Conservation (phyloP, 2,888 invertebrate species). For the Escarpia spicata region DNA sequence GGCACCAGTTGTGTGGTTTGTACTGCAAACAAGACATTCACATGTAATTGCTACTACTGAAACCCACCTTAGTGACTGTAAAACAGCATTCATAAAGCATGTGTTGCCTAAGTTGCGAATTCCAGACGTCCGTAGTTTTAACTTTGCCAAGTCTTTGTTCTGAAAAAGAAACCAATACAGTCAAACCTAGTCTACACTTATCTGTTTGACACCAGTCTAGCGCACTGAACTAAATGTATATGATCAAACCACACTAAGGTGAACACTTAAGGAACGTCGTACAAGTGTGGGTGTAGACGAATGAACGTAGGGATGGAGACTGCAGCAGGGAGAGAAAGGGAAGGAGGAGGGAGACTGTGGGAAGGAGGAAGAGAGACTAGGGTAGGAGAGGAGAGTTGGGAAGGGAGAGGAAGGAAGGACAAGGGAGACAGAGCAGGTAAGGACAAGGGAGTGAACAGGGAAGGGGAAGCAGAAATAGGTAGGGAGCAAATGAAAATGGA, state of each 20-base stretch:
- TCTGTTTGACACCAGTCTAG: not conserved
- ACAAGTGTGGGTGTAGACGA: not conserved
- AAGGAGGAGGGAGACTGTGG: not conserved
- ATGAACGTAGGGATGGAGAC: not conserved
- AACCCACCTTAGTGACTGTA: conserved; percentile 75
- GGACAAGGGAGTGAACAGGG: not conserved
- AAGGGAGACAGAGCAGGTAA: conserved; percentile 3
- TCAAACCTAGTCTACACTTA: not conserved
- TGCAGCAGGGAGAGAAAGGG: not conserved
- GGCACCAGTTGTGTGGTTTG: no score
- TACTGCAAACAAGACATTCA: not conserved
- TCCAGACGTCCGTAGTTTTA: conserved; percentile 68
- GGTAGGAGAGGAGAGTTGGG: conserved; percentile 3
- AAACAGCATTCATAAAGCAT: conserved; percentile 88
- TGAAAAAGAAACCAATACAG: conserved; percentile 36
- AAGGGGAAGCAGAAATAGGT: not conserved
- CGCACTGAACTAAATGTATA: not conserved
- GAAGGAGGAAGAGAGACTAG: not conserved
- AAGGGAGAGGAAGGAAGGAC: not conserved
- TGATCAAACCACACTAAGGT: not conserved
- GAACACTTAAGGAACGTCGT: not conserved
- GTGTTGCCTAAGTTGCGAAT: conserved; percentile 87
- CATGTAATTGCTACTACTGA: not conserved
- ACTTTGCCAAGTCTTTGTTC: conserved; percentile 42
- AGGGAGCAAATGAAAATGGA: not conserved